These are phyloP conservation scores for Crossocerus cetratus DNA, from an alignment of 2,888 invertebrate genomes.

Conservation along the genomic window DNA sequence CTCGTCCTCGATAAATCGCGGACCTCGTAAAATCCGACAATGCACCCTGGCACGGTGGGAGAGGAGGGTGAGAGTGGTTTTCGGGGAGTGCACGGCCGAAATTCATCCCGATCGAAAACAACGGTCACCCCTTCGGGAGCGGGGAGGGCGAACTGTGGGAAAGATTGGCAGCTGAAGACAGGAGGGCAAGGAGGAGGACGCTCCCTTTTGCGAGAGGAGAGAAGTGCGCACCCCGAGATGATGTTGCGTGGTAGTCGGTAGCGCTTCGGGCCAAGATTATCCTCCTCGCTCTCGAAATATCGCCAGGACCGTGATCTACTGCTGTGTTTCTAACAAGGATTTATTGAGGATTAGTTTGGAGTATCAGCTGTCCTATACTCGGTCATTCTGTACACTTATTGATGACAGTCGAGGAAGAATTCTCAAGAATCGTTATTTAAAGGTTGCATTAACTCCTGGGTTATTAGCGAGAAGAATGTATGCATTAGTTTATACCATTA, in stretches of 20 bases:
- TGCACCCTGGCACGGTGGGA: constrained; percentile 30
- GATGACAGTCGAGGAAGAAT: constrained; percentile 6
- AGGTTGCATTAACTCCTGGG: too few species aligned
- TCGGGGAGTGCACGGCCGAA: constrained; percentile 41
- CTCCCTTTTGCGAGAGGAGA: constrained; percentile 21
- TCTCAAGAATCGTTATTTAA: too few species aligned
- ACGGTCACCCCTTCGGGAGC: constrained; percentile 62
- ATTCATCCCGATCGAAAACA: constrained; percentile 62
- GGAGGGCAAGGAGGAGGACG: constrained; percentile 35
- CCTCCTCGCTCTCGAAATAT: constrained; percentile 26
- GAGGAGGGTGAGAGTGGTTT: constrained; percentile 34
- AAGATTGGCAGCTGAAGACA: constrained; percentile 65
- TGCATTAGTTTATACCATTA: too few species aligned
- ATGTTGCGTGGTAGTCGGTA: constrained; percentile 13
- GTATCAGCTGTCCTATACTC: neutral
- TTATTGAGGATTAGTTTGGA: neutral
- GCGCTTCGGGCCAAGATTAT: constrained; percentile 52
- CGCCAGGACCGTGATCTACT: constrained; percentile 4
- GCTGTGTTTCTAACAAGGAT: constrained; percentile 9
- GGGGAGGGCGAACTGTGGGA: constrained; percentile 65
- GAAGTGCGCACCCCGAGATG: constrained; percentile 29
- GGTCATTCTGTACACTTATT: neutral
- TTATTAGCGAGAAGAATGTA: too few species aligned
- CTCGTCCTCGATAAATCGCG: constrained; percentile 63
- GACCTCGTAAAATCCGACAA: constrained; percentile 50